A percentile compares a stretch with the other conserved stretches of the same genome.
Conservation (phyloP, 23 tunicate species). For the Diplosoma virens region DNA sequence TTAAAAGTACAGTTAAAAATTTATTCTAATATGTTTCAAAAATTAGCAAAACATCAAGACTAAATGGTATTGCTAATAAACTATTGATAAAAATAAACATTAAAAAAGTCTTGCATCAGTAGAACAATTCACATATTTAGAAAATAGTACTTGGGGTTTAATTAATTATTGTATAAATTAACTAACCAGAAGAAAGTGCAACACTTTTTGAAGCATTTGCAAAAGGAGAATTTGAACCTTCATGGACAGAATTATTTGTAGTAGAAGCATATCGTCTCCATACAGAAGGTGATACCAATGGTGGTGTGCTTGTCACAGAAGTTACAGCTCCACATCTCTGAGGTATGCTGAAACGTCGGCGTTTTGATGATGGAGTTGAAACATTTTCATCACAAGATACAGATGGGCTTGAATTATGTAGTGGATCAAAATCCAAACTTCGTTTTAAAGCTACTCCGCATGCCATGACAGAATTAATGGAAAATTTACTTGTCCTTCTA, state of each 20-base stretch:
- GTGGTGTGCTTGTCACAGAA: slow-evolving; percentile 17
- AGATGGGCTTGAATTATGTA: slow-evolving; percentile 38
- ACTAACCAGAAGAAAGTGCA: slow-evolving; percentile 47
- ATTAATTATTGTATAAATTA: no score
- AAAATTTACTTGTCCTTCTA: no score
- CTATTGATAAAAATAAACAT: no score
- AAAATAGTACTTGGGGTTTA: no score
- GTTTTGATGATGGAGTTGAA: slow-evolving; percentile 32
- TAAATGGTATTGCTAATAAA: no score
- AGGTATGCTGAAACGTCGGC: slow-evolving; percentile 31
- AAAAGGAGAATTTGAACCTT: slow-evolving; percentile 36
- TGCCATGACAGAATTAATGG: no score
- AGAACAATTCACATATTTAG: no score
- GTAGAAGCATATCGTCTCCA: slow-evolving; percentile 38
- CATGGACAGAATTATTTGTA: background rate
- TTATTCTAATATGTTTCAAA: no score
- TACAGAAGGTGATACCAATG: slow-evolving; percentile 28
- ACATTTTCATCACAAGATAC: background rate
- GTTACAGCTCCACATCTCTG: slow-evolving; percentile 52
- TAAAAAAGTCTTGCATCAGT: no score
- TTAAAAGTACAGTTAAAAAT: no score
- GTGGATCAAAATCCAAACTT: slow-evolving; percentile 62
- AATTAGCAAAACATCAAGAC: no score
- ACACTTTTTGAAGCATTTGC: background rate
- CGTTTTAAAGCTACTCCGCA: slow-evolving; percentile 69